Evolutionary conservation across 2,888 invertebrate genomes (phyloP).

Genomic region (Drosophila heteroneura): DNA sequence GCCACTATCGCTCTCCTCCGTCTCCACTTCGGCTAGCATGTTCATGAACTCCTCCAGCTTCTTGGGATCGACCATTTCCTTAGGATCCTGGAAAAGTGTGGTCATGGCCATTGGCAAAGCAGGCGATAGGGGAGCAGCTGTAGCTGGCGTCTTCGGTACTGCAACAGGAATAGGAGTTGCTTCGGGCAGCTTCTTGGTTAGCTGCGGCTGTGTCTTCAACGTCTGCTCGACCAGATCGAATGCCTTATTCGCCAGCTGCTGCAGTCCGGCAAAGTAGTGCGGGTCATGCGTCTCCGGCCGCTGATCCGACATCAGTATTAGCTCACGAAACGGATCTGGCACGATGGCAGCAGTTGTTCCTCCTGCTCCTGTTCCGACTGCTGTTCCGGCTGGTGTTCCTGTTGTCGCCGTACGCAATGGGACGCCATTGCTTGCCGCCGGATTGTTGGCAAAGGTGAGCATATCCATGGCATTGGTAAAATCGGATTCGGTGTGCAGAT

Average conservation of each 20-base stretch:
- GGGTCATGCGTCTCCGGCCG: constrained; percentile 78
- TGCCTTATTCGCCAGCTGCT: constrained; percentile 88
- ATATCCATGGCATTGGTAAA: constrained; percentile 92
- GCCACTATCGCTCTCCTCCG: constrained; percentile 86
- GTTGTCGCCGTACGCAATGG: constrained; percentile 38
- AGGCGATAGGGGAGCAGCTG: constrained; percentile 9
- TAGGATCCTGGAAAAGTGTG: constrained; percentile 84
- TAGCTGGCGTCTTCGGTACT: constrained; percentile 1
- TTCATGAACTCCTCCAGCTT: constrained; percentile 84
- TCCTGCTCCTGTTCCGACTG: background rate
- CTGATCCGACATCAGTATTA: constrained; percentile 87
- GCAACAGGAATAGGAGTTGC: background rate
- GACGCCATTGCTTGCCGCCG: constrained; percentile 65
- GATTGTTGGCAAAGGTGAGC: constrained; percentile 92
- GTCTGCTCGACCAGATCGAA: constrained; percentile 87
- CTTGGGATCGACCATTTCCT: constrained; percentile 84
- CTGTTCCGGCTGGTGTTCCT: constrained; percentile 6
- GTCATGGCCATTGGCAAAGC: constrained; percentile 59
- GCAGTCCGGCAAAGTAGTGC: constrained; percentile 86
- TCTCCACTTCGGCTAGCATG: constrained; percentile 84
- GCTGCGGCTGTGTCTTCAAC: constrained; percentile 67
- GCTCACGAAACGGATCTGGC: constrained; percentile 88
- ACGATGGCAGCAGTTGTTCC: constrained; percentile 38
- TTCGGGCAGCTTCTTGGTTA: constrained; percentile 19
- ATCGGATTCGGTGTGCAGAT: constrained; percentile 77